Evolutionary conservation across 2,113 vertebrate species (phyloP), one percentile per base, ranked within the genome.

Genomic region (Lamprologus tigripictilis): DNA sequence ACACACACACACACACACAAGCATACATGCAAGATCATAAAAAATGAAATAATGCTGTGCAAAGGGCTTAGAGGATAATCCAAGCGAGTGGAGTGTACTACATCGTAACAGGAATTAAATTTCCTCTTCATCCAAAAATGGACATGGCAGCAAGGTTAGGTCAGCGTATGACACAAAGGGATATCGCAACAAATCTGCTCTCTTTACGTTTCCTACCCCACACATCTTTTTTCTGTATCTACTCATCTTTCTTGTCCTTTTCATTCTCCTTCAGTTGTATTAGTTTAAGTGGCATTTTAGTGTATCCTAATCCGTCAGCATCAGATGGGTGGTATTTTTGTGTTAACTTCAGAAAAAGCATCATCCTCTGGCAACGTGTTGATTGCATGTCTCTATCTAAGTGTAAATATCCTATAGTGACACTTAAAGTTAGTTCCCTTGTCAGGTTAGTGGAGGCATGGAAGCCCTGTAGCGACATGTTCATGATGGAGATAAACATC

Each of bases 11-110:
- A 54, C 57, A 79, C 79, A 76, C 54, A 80, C 51, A 63, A 9
- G 14, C n/a, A 37, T 35, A 86, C 40, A 85, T 19, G 21, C 73
- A 88, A 86, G 88, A 79, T 89, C 80, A 91, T 89, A 90, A 89
- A 93, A 94, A 94, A 92, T 92, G 93, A 95, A 92, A 95, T 94
- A 95, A 96, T 96, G 91, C 91, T 91, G 87, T 76, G 91, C 93
- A 96, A 95, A 94, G 90, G 93, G 94, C 94, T 96, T 96, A 96
- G 79, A 61, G 93, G 94, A 97, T 96, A 95, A 97, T 96, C 96
- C 95, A 91, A 86, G 87, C 19, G 79, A 94, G 91, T 92, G 85
- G 81, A 95, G 90, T 92, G 90, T 90, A 94, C 90, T 86, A 95
- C 94, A 95, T 93, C 87, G 57, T 94, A 93, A 94, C 88, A 94